Base-by-base conservation (phyloP, 2,113 vertebrate genomes). In the Takifugu bimaculatus region DNA sequence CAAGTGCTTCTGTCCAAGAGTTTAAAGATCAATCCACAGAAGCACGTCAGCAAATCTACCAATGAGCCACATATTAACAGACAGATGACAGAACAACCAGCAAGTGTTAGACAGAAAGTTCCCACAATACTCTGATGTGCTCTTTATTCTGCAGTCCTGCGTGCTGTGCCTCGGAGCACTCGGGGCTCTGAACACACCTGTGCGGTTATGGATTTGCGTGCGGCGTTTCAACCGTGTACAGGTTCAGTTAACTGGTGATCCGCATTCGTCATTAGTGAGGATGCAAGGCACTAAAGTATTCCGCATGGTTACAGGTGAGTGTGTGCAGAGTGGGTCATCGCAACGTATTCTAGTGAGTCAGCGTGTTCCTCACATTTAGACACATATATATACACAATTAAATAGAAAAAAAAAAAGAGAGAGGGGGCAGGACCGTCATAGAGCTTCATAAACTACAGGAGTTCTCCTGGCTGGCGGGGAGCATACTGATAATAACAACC, bases 211-310 rank as follows among this genome's bases (percentile, higher is more conserved):
- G 13, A 32, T 53, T 55, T 28, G 26, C 15, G 14, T 50, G 39
- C 9, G 26, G 56, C 4, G 51, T 60, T 49, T 54, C 47, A 26
- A 20, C 61, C 11, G 29, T 44, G 63, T 60, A 54, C 57, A 70
- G 66, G 51, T 77, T 60, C 25, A 28, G 20, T 13, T 45, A 32
- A 58, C 65, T 57, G 74, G 50, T 74, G 72, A 56, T 32, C 63
- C 57, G 62, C 53, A 70, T 65, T 69, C 65, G 47, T 77, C 71
- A 82, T 76, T 77, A 83, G 70, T 82, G 78, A 82, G 68, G 81
- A 82, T 85, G 82, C 86, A 88, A 89, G 88, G 88, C 88, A 89
- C 88, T 86, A 83, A 85, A 84, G 76, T 83, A 76, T 88, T 87
- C 81, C 84, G 81, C 73, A 26, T 74, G 79, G 83, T 72, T 71